A percentile compares a stretch with the other conserved stretches of the same genome.
These are phyloP conservation scores for Laticauda laticaudata DNA, from an alignment of 2,113 vertebrate species.

Conservation along the genomic window DNA sequence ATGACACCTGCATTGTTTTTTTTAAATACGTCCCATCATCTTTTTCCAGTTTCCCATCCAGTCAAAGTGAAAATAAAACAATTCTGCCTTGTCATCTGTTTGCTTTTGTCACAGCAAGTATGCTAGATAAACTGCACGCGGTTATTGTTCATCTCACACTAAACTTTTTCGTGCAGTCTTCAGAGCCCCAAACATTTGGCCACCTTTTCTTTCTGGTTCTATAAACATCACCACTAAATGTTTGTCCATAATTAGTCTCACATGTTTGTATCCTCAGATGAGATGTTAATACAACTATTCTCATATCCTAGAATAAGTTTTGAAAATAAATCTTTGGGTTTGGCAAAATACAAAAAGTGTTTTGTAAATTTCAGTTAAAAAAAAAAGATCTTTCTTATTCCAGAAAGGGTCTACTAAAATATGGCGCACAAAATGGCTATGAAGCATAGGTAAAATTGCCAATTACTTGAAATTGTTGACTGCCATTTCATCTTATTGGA, in stretches of 20 bases:
- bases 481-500: not conserved
- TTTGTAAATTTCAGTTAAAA: not conserved
- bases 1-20: not conserved
- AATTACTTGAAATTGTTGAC: not conserved
- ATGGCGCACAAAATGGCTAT: not conserved
- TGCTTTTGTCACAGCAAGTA: not conserved
- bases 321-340: not conserved
- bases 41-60: not conserved
- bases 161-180: not conserved
- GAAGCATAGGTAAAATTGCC: not conserved
- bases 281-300: not conserved
- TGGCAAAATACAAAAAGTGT: not conserved
- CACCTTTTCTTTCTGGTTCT: not conserved
- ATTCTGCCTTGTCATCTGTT: not conserved
- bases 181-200: not conserved
- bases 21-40: not conserved
- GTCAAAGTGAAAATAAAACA: not conserved
- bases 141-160: not conserved
- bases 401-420: not conserved
- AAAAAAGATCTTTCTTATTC: not conserved
- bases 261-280: not conserved
- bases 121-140: not conserved
- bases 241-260: not conserved
- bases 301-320: not conserved
- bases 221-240: not conserved